Percentiles rank a stretch among this genome's conserved stretches.
Evolutionary conservation across 2,888 invertebrate genomes (phyloP).

Genomic region (Luffia ferchaultella): DNA sequence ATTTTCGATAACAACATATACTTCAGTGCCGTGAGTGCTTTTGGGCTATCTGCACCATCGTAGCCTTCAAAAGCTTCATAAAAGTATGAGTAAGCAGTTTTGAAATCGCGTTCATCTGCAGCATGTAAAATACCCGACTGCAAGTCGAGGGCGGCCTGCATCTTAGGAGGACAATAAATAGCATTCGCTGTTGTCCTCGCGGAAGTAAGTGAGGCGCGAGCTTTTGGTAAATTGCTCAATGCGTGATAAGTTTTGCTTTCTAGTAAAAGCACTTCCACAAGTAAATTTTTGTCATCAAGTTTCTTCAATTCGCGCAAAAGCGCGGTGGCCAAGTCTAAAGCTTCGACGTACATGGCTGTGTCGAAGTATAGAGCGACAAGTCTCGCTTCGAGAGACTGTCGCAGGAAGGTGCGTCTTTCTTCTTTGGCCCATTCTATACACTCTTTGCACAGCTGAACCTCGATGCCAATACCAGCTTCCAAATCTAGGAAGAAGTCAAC

Average conservation of each 20-base stretch:
- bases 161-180: conserved; percentile 98
- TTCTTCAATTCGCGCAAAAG: conserved; percentile 96
- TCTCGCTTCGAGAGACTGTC: conserved; percentile 95
- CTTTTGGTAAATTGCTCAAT: conserved; percentile 94
- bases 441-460: conserved; percentile 92
- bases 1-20: conserved; percentile 99
- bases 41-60: conserved; percentile 91
- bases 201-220: conserved; percentile 95
- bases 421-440: conserved; percentile 99
- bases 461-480: conserved; percentile 95
- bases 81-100: conserved; percentile 99
- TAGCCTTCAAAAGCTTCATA: conserved; percentile 99
- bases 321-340: conserved; percentile 83
- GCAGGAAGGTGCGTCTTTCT: conserved; percentile 94
- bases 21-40: conserved; percentile 94
- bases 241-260: conserved; percentile 99
- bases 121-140: conserved; percentile 99
- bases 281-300: conserved; percentile 97
- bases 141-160: conserved; percentile 96
- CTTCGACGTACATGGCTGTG: conserved; percentile 88
- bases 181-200: conserved; percentile 99
- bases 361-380: conserved; percentile 95
- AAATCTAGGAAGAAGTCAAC: conserved; percentile 98
- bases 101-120: conserved; percentile 99
- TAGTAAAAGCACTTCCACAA: conserved; percentile 97